Percentiles rank a stretch among this genome's conserved stretches.
Evolutionary conservation across 2,888 invertebrate species (phyloP).

Genomic region (Aphidoletes aphidimyza): DNA sequence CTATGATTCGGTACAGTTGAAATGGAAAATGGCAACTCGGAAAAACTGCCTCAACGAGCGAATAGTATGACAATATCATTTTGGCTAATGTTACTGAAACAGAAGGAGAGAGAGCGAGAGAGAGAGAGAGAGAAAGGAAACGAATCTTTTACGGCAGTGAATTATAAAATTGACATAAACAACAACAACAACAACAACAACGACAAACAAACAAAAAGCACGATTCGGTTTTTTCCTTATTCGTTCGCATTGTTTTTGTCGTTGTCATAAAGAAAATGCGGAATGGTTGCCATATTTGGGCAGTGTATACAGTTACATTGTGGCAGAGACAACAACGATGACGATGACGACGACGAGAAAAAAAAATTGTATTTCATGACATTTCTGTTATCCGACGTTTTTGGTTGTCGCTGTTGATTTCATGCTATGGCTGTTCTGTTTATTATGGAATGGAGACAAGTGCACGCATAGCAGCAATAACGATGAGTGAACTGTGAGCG

Average conservation of each 20-base stretch:
- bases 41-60: not conserved
- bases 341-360: too few relatives aligned
- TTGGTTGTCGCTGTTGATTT: not conserved
- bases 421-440: not conserved
- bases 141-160: conserved; percentile 7
- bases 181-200: too few relatives aligned
- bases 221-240: not conserved
- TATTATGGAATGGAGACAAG: not conserved
- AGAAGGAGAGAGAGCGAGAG: too few relatives aligned
- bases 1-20: not conserved
- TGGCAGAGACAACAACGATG: too few relatives aligned
- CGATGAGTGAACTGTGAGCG: not conserved
- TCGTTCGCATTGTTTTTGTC: conserved; percentile 30
- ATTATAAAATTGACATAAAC: conserved; percentile 47
- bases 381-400: conserved; percentile 22
- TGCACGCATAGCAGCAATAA: not conserved
- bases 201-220: conserved; percentile 31
- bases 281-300: conserved; percentile 18
- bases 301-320: conserved; percentile 22
- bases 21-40: not conserved
- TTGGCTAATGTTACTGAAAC: conserved; percentile 43
- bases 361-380: not conserved
- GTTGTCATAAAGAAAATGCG: conserved; percentile 18
- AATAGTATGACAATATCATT: conserved; percentile 37
- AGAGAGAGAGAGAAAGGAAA: too few relatives aligned